Base-by-base conservation (phyloP, 2,888 invertebrate genomes). In the Amiota communis region DNA sequence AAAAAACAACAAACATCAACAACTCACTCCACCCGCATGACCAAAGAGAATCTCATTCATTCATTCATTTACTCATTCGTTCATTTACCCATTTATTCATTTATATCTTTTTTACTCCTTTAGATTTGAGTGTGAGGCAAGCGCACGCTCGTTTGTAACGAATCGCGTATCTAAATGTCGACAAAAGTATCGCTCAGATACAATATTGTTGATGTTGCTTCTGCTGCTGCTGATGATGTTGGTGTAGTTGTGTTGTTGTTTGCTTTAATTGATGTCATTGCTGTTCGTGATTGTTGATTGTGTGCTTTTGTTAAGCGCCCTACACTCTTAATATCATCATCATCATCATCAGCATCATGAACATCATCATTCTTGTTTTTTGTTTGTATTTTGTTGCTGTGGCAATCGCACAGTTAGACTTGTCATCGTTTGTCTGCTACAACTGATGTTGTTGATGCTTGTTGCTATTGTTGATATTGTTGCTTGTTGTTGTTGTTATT, bases 11-110 rank as follows among this genome's bases (percentile, higher is more conserved):
- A 57, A 84, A 85, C 84, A 84, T 75, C 81, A 77, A 74, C 49
- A 70, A 80, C 80, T 79, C 74, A 77, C 79, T 84, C 85, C 83
- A 83, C 83, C 83, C 83, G 83, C 83, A 83, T 83, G 76, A 74
- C 72, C 69, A 70, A 15, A 13, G 70, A 73, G 68, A 72, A 12
- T n/a, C 53, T n/a, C 53, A 53, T 53, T 51, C 51, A 51, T n/a
- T 51, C 51, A 51, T n/a, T 51, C 51, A 51, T 4, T 51, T 4
- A 51, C 2, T 53, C 53, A 53, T n/a, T 53, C 53, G n/a, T n/a
- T 53, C 12, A 53, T 2, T 53, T n/a, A 53, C 53, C n/a, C 53
- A 53, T n/a, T 53, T n/a, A 53, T n/a, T 53, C 53, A 53, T n/a
- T 36, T 36, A 36, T 36, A 36, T n/a, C 53, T 53, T n/a, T 53